Conservation (phyloP, 23 tunicate species). For the Botrylloides violaceus region DNA sequence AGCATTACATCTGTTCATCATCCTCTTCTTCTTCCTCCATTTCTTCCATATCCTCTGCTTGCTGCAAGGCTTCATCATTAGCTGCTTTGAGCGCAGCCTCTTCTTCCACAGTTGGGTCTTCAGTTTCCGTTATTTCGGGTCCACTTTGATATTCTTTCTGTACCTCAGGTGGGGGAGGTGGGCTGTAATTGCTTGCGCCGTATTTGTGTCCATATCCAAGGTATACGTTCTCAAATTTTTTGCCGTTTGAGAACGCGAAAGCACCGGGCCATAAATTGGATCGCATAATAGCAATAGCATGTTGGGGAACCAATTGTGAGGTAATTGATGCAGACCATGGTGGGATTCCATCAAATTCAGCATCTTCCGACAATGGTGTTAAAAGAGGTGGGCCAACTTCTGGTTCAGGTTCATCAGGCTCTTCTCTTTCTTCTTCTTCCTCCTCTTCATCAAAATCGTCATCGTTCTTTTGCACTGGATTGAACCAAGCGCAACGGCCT, state of each 20-base stretch:
- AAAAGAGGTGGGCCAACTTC: conserved; percentile 93
- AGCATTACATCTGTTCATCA: conserved; percentile 29
- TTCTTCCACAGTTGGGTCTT: conserved; percentile 97
- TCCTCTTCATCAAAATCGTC: conserved; percentile 94
- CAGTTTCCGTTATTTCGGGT: conserved; percentile 95
- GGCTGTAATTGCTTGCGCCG: conserved; percentile 90
- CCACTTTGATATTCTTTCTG: conserved; percentile 92
- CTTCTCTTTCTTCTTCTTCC: conserved; percentile 94
- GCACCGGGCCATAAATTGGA: conserved; percentile 99
- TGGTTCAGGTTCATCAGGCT: conserved; percentile 95
- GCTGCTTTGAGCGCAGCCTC: conserved; percentile 96
- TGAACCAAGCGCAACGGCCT: conserved; percentile 88
- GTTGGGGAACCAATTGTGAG: conserved; percentile 83
- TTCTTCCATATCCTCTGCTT: conserved; percentile 81
- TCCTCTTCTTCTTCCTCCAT: conserved; percentile 97
- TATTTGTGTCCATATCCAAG: conserved; percentile 96
- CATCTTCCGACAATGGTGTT: conserved; percentile 94
- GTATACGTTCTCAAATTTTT: conserved; percentile 91
- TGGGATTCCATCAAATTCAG: conserved; percentile 80
- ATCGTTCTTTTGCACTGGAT: conserved; percentile 83
- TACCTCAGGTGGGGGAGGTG: conserved; percentile 85
- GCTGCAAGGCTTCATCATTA: conserved; percentile 93
- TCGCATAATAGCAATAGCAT: conserved; percentile 81
- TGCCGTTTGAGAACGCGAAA: conserved; percentile 78
- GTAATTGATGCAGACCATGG: conserved; percentile 85